Evolutionary conservation across 2,888 invertebrate genomes (phyloP).

Genomic region (Maniola hyperantus): DNA sequence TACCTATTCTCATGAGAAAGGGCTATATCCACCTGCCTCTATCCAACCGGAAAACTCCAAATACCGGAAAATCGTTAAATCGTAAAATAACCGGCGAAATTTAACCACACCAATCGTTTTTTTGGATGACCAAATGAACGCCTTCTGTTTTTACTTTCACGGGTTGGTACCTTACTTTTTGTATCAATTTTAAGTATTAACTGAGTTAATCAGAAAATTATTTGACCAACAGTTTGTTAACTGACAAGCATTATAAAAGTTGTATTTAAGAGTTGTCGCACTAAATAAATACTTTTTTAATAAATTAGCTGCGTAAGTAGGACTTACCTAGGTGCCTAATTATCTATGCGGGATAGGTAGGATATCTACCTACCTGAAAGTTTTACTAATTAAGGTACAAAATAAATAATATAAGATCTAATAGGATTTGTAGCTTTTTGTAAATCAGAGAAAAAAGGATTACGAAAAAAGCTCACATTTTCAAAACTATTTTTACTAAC

Average conservation of each 20-base stretch:
- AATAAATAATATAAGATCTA: too few species aligned
- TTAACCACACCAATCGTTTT: conserved; percentile 67
- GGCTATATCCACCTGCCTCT: conserved; percentile 69
- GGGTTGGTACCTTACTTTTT: conserved; percentile 51
- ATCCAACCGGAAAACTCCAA: conserved; percentile 76
- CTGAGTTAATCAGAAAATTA: conserved; percentile 1
- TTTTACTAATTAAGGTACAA: too few species aligned
- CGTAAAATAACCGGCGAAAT: conserved; percentile 76
- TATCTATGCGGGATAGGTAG: too few species aligned
- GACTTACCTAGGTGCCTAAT: too few species aligned
- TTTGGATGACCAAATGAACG: conserved; percentile 57
- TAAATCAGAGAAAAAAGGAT: too few species aligned
- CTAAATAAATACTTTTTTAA: background rate
- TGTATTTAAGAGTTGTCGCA: background rate
- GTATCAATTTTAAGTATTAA: conserved; percentile 33
- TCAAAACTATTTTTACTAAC: too few species aligned
- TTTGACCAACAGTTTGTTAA: conserved; percentile 2
- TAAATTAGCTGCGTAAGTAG: too few species aligned
- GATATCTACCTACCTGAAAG: too few species aligned
- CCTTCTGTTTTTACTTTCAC: conserved; percentile 69
- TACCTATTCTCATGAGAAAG: conserved; percentile 75
- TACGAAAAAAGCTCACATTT: too few species aligned
- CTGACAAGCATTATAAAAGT: background rate
- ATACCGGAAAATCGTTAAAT: conserved; percentile 79
- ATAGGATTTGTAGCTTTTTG: too few species aligned